phyloP scores from a whole-genome alignment of 2,113 vertebrate species.

The Dendropsophus ebraccatus region DNA sequence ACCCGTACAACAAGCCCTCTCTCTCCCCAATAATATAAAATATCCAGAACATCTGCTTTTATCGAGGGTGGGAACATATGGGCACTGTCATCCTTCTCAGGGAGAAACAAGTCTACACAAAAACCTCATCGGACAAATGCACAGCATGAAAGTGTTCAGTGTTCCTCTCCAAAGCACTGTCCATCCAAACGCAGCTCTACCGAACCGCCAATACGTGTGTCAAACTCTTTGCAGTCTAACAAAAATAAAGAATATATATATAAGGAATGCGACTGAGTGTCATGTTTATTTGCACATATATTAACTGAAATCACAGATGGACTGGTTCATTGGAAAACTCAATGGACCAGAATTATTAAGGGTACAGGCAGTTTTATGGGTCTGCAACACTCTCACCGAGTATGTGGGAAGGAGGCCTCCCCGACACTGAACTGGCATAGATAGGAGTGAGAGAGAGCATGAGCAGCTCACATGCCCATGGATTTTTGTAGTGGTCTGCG shows the following conservation, averaged over 20 bases:
- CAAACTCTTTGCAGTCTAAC: slow-evolving; percentile 50
- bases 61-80: slow-evolving; percentile 32
- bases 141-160: slow-evolving; percentile 43
- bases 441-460: too few relatives aligned
- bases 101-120: slow-evolving; percentile 57
- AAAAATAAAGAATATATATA: background rate
- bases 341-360: too few relatives aligned
- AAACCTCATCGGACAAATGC: slow-evolving; percentile 49
- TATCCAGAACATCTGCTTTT: slow-evolving; percentile 16
- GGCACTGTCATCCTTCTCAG: slow-evolving; percentile 50
- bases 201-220: slow-evolving; percentile 42
- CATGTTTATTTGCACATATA: background rate
- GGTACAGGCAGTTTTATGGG: too few relatives aligned
- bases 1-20: slow-evolving; percentile 10
- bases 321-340: too few relatives aligned
- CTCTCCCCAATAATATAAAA: slow-evolving; percentile 30
- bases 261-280: background rate
- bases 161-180: slow-evolving; percentile 38
- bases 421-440: too few relatives aligned
- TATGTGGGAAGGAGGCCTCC: too few relatives aligned
- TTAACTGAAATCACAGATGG: background rate
- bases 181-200: slow-evolving; percentile 43
- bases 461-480: too few relatives aligned
- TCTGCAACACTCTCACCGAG: too few relatives aligned
- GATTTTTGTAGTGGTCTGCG: too few relatives aligned